Evolutionary conservation across 2,888 invertebrate species (phyloP).

Genomic region (Matsumyia berberina): DNA sequence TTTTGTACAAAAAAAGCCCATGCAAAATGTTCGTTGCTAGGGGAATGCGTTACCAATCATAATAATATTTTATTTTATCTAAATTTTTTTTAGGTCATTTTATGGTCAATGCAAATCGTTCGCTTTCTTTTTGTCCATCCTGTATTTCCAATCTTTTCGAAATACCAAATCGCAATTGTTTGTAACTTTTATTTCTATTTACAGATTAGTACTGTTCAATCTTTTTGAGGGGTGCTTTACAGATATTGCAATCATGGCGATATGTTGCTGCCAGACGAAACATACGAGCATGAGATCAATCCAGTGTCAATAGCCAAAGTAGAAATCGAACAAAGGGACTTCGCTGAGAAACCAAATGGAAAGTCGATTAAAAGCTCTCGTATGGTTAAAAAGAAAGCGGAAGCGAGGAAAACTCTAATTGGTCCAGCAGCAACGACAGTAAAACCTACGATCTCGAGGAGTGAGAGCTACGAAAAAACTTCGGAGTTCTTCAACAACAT

Average conservation of each 20-base stretch:
- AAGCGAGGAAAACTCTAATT: conserved; percentile 36
- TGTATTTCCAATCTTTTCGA: too few relatives aligned
- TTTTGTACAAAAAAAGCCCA: too few relatives aligned
- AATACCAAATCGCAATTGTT: too few relatives aligned
- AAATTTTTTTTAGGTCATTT: too few relatives aligned
- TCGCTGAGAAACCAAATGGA: conserved; percentile 36
- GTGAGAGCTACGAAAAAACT: conserved; percentile 79
- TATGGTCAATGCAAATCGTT: too few relatives aligned
- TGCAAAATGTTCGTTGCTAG: too few relatives aligned
- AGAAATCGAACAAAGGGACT: conserved; percentile 18
- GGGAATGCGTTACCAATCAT: too few relatives aligned
- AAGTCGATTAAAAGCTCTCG: conserved; percentile 55
- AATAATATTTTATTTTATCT: too few relatives aligned
- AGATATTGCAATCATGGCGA: conserved; percentile 79
- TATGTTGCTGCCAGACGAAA: conserved; percentile 92
- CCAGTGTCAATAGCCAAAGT: conserved; percentile 57
- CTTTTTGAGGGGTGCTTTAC: conserved; percentile 13
- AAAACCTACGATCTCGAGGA: conserved; percentile 30
- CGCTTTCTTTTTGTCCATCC: too few relatives aligned
- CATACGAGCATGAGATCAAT: conserved; percentile 87
- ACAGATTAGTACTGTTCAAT: not conserved
- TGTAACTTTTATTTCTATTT: conserved; percentile 8
- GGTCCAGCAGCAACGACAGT: conserved; percentile 8
- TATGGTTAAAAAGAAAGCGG: conserved; percentile 78
- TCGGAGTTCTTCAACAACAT: conserved; percentile 82